Evolutionary conservation across 2,888 invertebrate genomes (phyloP), one percentile per base, ranked within the genome.

Genomic region (Ormyrus nitidulus): DNA sequence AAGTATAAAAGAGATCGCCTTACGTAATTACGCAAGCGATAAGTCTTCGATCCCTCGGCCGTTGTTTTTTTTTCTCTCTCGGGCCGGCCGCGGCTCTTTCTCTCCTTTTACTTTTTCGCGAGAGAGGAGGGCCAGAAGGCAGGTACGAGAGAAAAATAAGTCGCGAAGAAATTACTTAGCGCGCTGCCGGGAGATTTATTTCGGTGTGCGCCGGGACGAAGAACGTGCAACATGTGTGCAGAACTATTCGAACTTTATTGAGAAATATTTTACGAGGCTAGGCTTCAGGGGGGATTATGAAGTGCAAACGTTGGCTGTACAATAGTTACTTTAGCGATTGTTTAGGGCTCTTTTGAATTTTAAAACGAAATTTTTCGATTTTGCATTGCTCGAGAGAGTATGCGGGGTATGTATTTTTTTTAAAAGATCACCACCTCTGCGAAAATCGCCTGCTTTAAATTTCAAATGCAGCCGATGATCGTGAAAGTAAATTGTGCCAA

Each of bases 21-120:
- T 77, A 77, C 58, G 62, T 61, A 74, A 78, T 78, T 81, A 78
- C 74, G 74, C 59, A 74, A 78, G 58, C 65, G 70, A 74, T 81
- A 81, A 77, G 69, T 70, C 70, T 61, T 73, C 62, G 59, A 71
- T 75, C n/a, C 64, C 46, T 9, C 13, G 34, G 6, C 5, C 48
- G 9, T 53, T 51, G n/a, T 64, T 34, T 46, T 51, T 44, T 61
- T 34, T 10, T 62, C 48, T 58, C 44, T 62, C 48, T 0, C 19
- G 19, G 19, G 19, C n/a, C 68, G 10, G 34, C 11, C 48, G n/a
- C 13, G 13, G 5, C 48, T 19, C 34, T 34, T 66, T 34, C 34
- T 13, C 11, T n/a, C 59, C 9, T 5, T 48, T 68, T 68, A 44
- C 61, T 70, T 69, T 61, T 34, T 34, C 34, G 34, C 34, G 34